Conservation (phyloP, 2,888 invertebrate genomes). For the Protula sp. region DNA sequence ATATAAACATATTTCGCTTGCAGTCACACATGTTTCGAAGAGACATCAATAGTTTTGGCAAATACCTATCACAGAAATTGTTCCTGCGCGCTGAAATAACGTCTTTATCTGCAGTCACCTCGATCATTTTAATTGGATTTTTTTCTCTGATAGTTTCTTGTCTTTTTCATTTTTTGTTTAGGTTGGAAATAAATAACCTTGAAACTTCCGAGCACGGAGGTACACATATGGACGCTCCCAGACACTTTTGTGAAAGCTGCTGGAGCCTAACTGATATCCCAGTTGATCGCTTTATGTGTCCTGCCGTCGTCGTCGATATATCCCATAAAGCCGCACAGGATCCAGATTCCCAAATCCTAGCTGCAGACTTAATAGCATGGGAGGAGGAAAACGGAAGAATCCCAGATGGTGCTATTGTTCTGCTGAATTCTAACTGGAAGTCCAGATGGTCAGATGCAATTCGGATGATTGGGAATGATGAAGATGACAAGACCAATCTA, state of each 20-base stretch:
- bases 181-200: not conserved
- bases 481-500: not conserved
- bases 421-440: not conserved
- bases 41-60: too few relatives aligned
- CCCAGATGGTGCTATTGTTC: not conserved
- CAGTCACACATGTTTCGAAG: too few relatives aligned
- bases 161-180: too few relatives aligned
- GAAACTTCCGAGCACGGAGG: not conserved
- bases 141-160: too few relatives aligned
- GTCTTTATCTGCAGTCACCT: too few relatives aligned
- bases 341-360: not conserved
- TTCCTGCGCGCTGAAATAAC: too few relatives aligned
- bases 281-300: not conserved
- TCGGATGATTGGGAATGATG: not conserved
- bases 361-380: conserved; percentile 1
- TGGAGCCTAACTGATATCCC: conserved; percentile 2
- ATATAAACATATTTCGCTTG: too few relatives aligned
- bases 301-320: conserved; percentile 2
- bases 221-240: conserved; percentile 8
- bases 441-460: not conserved
- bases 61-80: too few relatives aligned
- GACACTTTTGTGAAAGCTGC: not conserved
- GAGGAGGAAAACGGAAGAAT: conserved; percentile 3
- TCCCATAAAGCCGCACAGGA: not conserved
- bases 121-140: too few relatives aligned